Percentiles rank a stretch among this genome's conserved stretches.
These are phyloP conservation scores for Diplodus sargus DNA, from an alignment of 2,797 vertebrate species.

Conservation along the genomic window DNA sequence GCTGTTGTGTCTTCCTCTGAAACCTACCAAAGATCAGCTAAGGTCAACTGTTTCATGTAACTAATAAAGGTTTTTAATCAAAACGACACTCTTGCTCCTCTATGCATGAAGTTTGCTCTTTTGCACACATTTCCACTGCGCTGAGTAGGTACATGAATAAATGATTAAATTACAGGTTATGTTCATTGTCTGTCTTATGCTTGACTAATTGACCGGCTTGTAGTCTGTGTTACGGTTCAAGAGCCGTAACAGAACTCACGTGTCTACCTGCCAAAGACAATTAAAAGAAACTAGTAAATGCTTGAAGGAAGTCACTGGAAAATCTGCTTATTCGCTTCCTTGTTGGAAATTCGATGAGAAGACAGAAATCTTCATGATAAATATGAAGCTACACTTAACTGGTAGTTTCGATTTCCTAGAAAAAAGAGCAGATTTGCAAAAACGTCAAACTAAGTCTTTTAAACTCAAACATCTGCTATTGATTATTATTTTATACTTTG, in stretches of 20 bases:
- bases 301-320: background rate
- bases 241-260: conserved; percentile 10
- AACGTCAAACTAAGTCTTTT: background rate
- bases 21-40: background rate
- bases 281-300: conserved; percentile 9
- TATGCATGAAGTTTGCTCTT: background rate
- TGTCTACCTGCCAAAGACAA: conserved; percentile 24
- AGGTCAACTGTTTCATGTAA: background rate
- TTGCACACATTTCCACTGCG: background rate
- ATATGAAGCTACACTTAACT: background rate
- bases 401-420: background rate
- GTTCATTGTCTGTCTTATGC: conserved; percentile 24
- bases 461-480: conserved; percentile 5
- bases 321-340: background rate
- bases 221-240: conserved; percentile 30
- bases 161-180: conserved; percentile 11
- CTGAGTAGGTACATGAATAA: background rate
- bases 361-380: background rate
- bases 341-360: background rate
- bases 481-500: background rate
- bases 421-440: background rate
- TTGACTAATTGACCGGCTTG: conserved; percentile 26
- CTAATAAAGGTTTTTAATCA: background rate
- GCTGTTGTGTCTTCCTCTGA: background rate
- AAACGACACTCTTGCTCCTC: background rate